Evolutionary conservation across 2,888 invertebrate species (phyloP), one percentile per base, ranked within the genome.

Genomic region (Acrocera orbiculus): DNA sequence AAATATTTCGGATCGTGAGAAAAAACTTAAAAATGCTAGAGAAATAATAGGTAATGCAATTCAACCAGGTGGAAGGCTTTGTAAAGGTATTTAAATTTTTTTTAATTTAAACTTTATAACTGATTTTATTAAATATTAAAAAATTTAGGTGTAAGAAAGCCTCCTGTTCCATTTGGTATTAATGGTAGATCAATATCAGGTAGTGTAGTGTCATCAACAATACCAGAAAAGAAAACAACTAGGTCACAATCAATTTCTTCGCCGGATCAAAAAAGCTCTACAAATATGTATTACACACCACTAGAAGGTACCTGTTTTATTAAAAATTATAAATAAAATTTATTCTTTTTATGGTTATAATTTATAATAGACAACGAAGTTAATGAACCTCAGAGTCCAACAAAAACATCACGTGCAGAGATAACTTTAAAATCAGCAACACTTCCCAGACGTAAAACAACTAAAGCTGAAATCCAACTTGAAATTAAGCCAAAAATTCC

Each of bases 11-110:
- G 63, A 65, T 54, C 62, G 71, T 29, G 63, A 65, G 46, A 61
- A 62, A 45, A 65, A 66, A 63, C 66, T 56, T 56, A 71, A 73
- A 50, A 75, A 73, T 45, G 78, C 78, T 2, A 68, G 77, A 34
- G 74, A 72, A 50, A 75, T 78, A 47, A 78, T 78, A 42, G 73
- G 76, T 41, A 69, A 72, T 52, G 77, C 76, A 45, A 73, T 78
- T 49, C 58, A 57, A 40, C 60, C 60, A 44, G 67, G 57, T 56
- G 34, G 46, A 39, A 28, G 47, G 37, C 40, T 47, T 27, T 44
- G 47, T 35, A 43, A 44, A 42, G 46, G 46, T 46, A 19, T 19
- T 19, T 19, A 19, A 6, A 6, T 19, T 19, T 19, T 19, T 19
- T 19, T 19, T 5, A n/a, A n/a, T n/a, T n/a, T n/a, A n/a, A n/a